Evolutionary conservation across 2,113 vertebrate species (phyloP).

Genomic region (Propithecus coquereli): DNA sequence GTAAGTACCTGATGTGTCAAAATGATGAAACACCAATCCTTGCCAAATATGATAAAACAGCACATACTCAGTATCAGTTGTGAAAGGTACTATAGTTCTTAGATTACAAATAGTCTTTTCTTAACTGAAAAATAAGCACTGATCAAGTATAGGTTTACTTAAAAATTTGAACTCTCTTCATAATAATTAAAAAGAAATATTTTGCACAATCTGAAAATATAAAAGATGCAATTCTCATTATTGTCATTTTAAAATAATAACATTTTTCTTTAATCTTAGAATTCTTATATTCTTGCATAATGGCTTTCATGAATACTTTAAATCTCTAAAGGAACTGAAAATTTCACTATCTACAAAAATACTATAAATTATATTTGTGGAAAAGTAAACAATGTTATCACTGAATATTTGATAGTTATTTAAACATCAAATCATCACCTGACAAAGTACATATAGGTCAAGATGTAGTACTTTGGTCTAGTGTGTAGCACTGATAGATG

Average conservation of each 20-base stretch:
- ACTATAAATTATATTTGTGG: neutral
- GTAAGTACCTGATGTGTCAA: slow-evolving; percentile 58
- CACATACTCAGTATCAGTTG: slow-evolving; percentile 35
- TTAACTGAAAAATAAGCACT: slow-evolving; percentile 17
- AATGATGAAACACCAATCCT: slow-evolving; percentile 60
- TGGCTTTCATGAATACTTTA: slow-evolving; percentile 14
- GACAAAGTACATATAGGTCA: neutral
- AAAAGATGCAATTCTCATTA: neutral
- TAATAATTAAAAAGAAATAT: neutral
- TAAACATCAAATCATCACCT: slow-evolving; percentile 26
- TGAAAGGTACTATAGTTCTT: slow-evolving; percentile 21
- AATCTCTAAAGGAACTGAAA: neutral
- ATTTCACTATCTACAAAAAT: slow-evolving; percentile 14
- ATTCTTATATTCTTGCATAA: neutral
- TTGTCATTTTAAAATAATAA: neutral
- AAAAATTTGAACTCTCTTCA: neutral
- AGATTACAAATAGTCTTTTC: neutral
- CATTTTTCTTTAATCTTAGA: slow-evolving; percentile 22
- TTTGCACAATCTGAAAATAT: neutral
- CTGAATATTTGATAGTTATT: slow-evolving; percentile 24
- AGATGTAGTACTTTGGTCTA: neutral
- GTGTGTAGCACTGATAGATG: neutral
- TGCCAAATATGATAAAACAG: slow-evolving; percentile 57
- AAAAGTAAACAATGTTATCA: slow-evolving; percentile 49
- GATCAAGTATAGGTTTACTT: neutral